Evolutionary conservation across 2,888 invertebrate genomes (phyloP).

Genomic region (Teleogryllus oceanicus): DNA sequence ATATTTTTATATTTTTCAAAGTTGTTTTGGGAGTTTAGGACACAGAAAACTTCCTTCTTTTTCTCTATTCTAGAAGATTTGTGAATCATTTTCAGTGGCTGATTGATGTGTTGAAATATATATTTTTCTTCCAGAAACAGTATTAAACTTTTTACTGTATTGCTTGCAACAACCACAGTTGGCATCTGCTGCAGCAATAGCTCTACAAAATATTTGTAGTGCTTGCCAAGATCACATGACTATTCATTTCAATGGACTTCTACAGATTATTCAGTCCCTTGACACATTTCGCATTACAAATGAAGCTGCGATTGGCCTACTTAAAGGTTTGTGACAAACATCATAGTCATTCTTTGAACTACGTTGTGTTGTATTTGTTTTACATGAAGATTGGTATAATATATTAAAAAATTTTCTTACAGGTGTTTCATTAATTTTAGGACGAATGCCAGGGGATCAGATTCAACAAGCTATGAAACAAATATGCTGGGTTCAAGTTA

Average conservation of each 20-base stretch:
- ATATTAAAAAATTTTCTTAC: conserved; percentile 31
- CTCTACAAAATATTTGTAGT: conserved; percentile 81
- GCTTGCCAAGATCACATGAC: conserved; percentile 77
- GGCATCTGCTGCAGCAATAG: conserved; percentile 75
- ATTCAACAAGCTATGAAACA: conserved; percentile 69
- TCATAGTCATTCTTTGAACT: conserved; percentile 41
- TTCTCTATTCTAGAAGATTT: too few species aligned
- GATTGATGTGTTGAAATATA: too few species aligned
- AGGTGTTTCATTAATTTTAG: conserved; percentile 63
- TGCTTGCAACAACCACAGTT: conserved; percentile 71
- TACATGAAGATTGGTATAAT: too few species aligned
- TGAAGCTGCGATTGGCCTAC: conserved; percentile 68
- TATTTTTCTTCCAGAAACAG: conserved; percentile 58
- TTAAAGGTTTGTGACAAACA: conserved; percentile 61
- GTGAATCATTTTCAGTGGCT: too few species aligned
- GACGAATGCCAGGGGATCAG: conserved; percentile 55
- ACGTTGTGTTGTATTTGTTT: conserved; percentile 39
- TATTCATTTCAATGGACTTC: conserved; percentile 65
- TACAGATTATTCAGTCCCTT: conserved; percentile 69
- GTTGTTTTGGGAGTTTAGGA: too few species aligned
- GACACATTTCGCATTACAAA: conserved; percentile 71
- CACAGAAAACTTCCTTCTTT: too few species aligned
- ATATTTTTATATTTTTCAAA: too few species aligned
- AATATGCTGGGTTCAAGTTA: conserved; percentile 72
- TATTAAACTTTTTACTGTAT: conserved; percentile 72